Conservation (phyloP, 2,888 invertebrate species). For the Drosophila lutescens region DNA sequence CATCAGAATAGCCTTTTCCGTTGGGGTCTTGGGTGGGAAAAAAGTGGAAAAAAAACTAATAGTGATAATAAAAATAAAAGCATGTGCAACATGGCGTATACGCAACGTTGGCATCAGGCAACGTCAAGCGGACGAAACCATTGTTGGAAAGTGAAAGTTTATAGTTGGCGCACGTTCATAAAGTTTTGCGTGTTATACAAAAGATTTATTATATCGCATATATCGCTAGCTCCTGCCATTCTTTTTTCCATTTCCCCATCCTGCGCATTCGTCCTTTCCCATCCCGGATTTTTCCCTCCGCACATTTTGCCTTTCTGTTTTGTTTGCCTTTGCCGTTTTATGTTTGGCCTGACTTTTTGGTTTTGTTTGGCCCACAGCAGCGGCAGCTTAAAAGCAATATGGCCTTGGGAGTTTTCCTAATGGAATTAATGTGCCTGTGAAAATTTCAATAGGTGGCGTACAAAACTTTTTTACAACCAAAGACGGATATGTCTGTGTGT, state of each 20-base stretch:
- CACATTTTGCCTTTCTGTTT: conserved; percentile 31
- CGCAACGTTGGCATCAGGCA: conserved; percentile 50
- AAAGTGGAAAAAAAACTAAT: conserved; percentile 42
- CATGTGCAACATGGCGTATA: conserved; percentile 66
- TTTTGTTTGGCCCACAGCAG: conserved; percentile 43
- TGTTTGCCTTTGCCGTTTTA: conserved; percentile 60
- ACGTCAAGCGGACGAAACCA: conserved; percentile 33
- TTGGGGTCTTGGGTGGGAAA: conserved; percentile 17
- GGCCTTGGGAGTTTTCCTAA: conserved; percentile 67
- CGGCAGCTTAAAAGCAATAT: conserved; percentile 45
- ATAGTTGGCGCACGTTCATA: conserved; percentile 76
- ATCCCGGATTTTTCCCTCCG: conserved; percentile 2
- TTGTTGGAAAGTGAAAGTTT: conserved; percentile 72
- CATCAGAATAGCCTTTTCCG: background rate
- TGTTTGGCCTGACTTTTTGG: conserved; percentile 56
- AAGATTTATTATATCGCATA: conserved; percentile 74
- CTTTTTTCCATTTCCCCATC: conserved; percentile 42
- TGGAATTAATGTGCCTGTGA: conserved; percentile 68
- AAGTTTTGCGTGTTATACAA: conserved; percentile 77
- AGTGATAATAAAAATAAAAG: conserved; percentile 56
- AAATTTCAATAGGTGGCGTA: conserved; percentile 57
- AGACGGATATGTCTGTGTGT: conserved; percentile 34
- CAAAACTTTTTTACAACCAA: conserved; percentile 49
- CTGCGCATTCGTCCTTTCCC: conserved; percentile 20
- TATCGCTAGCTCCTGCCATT: conserved; percentile 62